Evolutionary conservation across 2,113 vertebrate species (phyloP).

Genomic region (Otis tarda): DNA sequence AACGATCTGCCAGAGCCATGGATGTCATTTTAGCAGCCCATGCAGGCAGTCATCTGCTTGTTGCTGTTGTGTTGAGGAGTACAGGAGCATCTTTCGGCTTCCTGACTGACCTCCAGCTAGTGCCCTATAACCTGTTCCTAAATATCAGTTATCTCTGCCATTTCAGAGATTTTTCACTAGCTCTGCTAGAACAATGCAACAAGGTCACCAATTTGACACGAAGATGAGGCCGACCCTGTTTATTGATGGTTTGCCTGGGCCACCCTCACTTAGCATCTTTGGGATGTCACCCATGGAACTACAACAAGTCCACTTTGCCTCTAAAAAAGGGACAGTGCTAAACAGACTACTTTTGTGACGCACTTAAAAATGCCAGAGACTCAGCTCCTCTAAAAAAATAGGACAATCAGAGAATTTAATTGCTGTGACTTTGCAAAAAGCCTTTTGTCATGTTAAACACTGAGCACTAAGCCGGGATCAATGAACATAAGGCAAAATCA

Average conservation of each 20-base stretch:
- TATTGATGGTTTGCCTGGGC: not conserved
- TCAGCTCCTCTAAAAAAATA: not conserved
- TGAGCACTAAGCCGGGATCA: not conserved
- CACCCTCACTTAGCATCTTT: not conserved
- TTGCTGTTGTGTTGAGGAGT: not conserved
- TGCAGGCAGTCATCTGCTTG: not conserved
- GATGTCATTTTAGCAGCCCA: not conserved
- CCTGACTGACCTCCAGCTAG: not conserved
- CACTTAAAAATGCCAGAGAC: not conserved
- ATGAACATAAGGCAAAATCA: not conserved
- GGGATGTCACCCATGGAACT: not conserved
- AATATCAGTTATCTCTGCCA: not conserved
- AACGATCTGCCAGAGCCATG: rapidly evolving
- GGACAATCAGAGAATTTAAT: not conserved
- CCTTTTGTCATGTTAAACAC: not conserved
- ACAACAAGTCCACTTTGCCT: not conserved
- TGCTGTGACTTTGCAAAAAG: not conserved
- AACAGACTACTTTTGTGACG: not conserved
- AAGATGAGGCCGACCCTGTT: not conserved
- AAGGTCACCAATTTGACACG: not conserved
- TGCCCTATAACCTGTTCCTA: not conserved
- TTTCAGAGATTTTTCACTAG: not conserved
- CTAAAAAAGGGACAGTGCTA: not conserved
- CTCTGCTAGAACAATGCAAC: not conserved
- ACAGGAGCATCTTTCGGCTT: not conserved